Evolutionary conservation across 2,888 invertebrate species (phyloP), one percentile per base, ranked within the genome.

Genomic region (Chrysina gloriosa): DNA sequence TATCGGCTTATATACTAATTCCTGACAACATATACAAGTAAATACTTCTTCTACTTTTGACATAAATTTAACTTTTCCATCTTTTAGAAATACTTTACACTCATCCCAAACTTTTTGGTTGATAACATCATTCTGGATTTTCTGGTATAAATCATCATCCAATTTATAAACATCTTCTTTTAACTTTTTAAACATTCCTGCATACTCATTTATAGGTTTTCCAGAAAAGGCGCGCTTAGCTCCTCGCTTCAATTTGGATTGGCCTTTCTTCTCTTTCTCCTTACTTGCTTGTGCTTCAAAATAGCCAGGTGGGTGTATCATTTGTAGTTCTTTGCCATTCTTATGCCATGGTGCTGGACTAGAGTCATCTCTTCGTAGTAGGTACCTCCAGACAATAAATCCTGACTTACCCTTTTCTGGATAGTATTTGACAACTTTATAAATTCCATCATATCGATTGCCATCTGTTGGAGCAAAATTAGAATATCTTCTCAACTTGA

Each of bases 371-470:
- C 95, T 84, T 47, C 90, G 84, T 69, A 95, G 79, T 34, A 91
- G 78, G 79, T 92, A 95, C 68, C 92, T 88, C 94, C 94, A 95
- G 25, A 95, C 92, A 5, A 87, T 84, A 78, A 88, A 93, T 0
- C 94, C 94, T 1, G 93, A 91, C 75, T 90, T 86, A 0, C 93
- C 94, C 67, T 86, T 89, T 78, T 91, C 90, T 0, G 91, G 91
- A 83, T 91, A 94, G 78, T 94, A 95, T 75, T 91, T 93, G 0
- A 93, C 91, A 0, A 95, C 90, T 84, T 95, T 95, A 81, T 95
- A 95, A 61, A 94, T 89, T 0, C 95, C 95, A 78, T 95, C 95
- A 79, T 95, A 95, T 71, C 94, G 84, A 69, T 88, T 88, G 2
- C 91, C 95, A 74, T 91, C 91, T 69, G 87, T 85, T 0, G 95